Evolutionary conservation across 2,888 invertebrate genomes (phyloP).

Genomic region (Drosophila mimica): DNA sequence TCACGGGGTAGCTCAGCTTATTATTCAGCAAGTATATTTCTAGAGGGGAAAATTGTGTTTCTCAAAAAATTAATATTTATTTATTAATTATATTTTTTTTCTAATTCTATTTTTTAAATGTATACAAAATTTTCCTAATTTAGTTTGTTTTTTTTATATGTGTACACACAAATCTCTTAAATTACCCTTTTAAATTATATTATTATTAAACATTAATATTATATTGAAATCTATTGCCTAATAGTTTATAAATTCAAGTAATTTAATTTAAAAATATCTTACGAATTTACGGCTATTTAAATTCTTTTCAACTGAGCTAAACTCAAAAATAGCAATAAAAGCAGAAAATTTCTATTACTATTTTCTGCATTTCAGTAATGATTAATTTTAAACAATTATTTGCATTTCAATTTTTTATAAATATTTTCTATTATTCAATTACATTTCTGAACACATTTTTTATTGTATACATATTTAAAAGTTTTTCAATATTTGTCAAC

Average conservation of each 20-base stretch:
- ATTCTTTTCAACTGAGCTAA: neutral
- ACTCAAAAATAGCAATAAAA: neutral
- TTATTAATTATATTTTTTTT: neutral
- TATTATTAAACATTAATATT: no score
- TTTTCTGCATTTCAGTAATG: neutral
- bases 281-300: neutral
- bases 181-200: no score
- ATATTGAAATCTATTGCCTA: no score
- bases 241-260: neutral
- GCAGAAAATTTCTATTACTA: accelerated
- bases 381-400: neutral
- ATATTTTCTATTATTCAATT: neutral
- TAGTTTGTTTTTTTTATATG: no score
- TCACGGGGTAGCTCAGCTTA: neutral
- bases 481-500: neutral
- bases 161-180: neutral
- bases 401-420: neutral
- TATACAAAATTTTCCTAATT: neutral
- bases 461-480: accelerated
- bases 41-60: no score
- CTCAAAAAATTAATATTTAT: neutral
- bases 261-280: neutral
- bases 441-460: neutral
- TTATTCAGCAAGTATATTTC: neutral
- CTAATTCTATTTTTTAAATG: neutral